A percentile compares a stretch with the other conserved stretches of the same genome.
These are phyloP conservation scores for Spongia lamella DNA, from an alignment of 37 sponge, comb jelly and placozoan genomes.

Conservation along the genomic window DNA sequence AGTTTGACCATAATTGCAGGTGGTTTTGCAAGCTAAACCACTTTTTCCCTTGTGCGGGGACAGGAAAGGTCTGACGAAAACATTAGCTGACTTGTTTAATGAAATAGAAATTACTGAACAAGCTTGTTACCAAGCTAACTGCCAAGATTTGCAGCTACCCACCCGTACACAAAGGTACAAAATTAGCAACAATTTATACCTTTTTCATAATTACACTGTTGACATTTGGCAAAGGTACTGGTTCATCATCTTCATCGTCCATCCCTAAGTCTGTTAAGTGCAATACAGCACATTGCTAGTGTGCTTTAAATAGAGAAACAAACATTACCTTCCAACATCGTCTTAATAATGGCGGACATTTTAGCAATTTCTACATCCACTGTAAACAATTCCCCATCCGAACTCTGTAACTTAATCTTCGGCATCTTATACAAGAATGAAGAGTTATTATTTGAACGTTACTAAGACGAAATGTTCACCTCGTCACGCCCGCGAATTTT, in stretches of 20 bases:
- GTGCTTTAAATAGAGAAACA: slow-evolving; percentile 3
- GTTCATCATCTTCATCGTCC: slow-evolving; percentile 96
- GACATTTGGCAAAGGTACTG: slow-evolving; percentile 97
- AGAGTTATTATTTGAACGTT: background rate
- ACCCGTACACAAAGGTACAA: too few species aligned
- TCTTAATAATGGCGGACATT: slow-evolving; percentile 94
- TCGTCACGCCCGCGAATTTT: background rate
- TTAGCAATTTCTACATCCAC: slow-evolving; percentile 95
- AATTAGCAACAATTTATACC: slow-evolving; percentile 26
- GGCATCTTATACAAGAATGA: slow-evolving; percentile 63
- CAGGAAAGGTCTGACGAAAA: too few species aligned
- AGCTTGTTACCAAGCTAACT: too few species aligned
- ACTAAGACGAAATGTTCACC: background rate
- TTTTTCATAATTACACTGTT: slow-evolving; percentile 94
- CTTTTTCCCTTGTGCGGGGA: too few species aligned
- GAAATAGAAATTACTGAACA: too few species aligned
- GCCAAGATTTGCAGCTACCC: too few species aligned
- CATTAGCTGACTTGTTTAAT: too few species aligned
- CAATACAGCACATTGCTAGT: background rate
- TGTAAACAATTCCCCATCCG: slow-evolving; percentile 92
- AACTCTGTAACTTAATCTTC: slow-evolving; percentile 94
- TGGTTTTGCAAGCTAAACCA: too few species aligned
- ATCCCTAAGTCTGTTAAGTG: slow-evolving; percentile 79
- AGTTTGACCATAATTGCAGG: too few species aligned
- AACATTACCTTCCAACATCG: slow-evolving; percentile 90